Conservation (phyloP, 1,140 invertebrate species). For the Ceratina japonica region DNA sequence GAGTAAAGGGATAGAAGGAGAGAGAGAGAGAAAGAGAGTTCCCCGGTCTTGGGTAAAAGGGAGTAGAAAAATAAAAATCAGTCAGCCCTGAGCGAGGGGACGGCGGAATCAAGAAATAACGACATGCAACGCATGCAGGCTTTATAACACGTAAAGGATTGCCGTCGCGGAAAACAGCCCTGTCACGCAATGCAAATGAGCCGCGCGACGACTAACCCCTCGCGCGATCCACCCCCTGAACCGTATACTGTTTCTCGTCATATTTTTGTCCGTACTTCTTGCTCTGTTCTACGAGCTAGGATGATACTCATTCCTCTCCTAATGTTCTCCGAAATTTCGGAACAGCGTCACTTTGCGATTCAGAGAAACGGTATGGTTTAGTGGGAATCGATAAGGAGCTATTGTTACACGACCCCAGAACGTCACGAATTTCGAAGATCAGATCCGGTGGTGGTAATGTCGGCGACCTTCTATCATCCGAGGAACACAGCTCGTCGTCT, state of each 20-base stretch:
- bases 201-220: slow-evolving; percentile 44
- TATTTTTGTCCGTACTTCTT: slow-evolving; percentile 9
- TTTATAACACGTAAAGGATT: slow-evolving; percentile 66
- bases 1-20: background rate
- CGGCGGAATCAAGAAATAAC: slow-evolving; percentile 48
- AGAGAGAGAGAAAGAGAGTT: background rate
- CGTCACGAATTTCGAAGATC: slow-evolving; percentile 6
- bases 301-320: too few relatives aligned
- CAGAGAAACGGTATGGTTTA: background rate
- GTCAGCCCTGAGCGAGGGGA: slow-evolving; percentile 9
- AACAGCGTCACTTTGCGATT: background rate
- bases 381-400: background rate
- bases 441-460: background rate
- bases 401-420: background rate
- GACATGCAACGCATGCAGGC: slow-evolving; percentile 69
- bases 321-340: background rate
- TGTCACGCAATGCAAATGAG: slow-evolving; percentile 75
- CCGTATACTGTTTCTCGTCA: background rate
- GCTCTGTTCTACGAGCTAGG: too few relatives aligned
- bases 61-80: slow-evolving; percentile 46
- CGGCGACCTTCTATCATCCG: background rate
- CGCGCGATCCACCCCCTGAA: background rate
- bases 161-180: slow-evolving; percentile 62
- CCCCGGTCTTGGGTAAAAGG: slow-evolving; percentile 11
- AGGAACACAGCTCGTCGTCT: background rate